A percentile compares a stretch with the other conserved stretches of the same genome.
These are phyloP conservation scores for Pygathrix nemaeus DNA, from an alignment of 2,113 vertebrate species.

Conservation along the genomic window DNA sequence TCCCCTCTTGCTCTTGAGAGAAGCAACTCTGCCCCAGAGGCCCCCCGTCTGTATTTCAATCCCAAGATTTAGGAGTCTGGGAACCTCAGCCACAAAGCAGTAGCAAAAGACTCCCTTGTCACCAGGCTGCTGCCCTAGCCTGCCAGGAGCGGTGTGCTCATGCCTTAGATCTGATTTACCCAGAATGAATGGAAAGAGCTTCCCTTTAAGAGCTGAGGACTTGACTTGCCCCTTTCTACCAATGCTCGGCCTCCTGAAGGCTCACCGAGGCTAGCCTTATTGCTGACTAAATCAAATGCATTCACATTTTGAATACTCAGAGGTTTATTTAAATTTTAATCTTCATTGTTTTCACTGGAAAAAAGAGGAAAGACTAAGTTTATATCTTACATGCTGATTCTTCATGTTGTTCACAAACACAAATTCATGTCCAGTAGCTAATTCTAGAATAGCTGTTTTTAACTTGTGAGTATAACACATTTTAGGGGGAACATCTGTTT, in stretches of 20 bases:
- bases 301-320: not conserved
- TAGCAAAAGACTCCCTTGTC: not conserved
- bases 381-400: not conserved
- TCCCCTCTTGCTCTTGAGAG: not conserved
- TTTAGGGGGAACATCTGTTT: not conserved
- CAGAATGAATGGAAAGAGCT: slow-evolving; percentile 55
- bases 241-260: slow-evolving; percentile 32
- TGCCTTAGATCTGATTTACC: not conserved
- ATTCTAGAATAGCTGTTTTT: not conserved
- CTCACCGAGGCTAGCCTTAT: slow-evolving; percentile 29
- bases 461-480: accelerated
- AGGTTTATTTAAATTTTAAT: not conserved
- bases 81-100: not conserved
- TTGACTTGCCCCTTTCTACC: slow-evolving; percentile 63
- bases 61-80: not conserved
- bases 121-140: not conserved
- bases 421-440: not conserved
- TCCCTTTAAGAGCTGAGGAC: slow-evolving; percentile 57
- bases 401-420: not conserved
- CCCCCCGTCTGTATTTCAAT: not conserved
- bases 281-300: not conserved
- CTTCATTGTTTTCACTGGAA: not conserved
- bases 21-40: not conserved
- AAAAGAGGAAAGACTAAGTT: not conserved
- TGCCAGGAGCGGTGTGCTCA: no score